phyloP scores from a whole-genome alignment of 2,888 invertebrate genomes.

The Chorisops tibialis region DNA sequence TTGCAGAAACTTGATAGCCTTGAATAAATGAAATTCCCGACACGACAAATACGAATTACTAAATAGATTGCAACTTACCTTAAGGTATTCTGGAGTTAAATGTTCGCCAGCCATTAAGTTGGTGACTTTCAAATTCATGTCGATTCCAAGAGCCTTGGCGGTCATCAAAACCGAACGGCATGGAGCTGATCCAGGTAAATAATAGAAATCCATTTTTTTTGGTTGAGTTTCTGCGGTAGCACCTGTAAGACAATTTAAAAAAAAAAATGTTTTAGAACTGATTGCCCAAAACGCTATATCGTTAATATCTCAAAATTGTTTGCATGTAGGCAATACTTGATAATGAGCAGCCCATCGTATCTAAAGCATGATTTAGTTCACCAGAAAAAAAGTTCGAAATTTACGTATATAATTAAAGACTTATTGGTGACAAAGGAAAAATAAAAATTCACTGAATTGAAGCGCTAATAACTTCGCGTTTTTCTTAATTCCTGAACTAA shows the following conservation, averaged over 20 bases:
- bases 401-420: too few species aligned
- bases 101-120: constrained; percentile 64
- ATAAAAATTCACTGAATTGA: too few species aligned
- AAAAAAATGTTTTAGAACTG: neutral
- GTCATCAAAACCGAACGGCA: constrained; percentile 63
- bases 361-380: too few species aligned
- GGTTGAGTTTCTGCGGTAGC: constrained; percentile 9
- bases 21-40: neutral
- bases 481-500: too few species aligned
- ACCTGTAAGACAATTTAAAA: neutral
- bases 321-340: too few species aligned
- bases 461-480: too few species aligned
- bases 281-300: neutral
- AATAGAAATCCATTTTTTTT: constrained; percentile 60
- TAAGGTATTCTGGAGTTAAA: constrained; percentile 65
- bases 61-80: constrained; percentile 54
- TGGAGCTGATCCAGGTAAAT: constrained; percentile 62
- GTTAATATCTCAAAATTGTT: too few species aligned
- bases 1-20: neutral
- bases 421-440: too few species aligned
- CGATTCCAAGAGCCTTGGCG: constrained; percentile 64
- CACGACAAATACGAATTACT: neutral
- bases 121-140: constrained; percentile 62
- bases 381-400: too few species aligned
- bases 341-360: too few species aligned